Percentiles rank a stretch among this genome's conserved stretches.
Conservation (phyloP, 2,888 invertebrate genomes). For the Dynastes hyllus region DNA sequence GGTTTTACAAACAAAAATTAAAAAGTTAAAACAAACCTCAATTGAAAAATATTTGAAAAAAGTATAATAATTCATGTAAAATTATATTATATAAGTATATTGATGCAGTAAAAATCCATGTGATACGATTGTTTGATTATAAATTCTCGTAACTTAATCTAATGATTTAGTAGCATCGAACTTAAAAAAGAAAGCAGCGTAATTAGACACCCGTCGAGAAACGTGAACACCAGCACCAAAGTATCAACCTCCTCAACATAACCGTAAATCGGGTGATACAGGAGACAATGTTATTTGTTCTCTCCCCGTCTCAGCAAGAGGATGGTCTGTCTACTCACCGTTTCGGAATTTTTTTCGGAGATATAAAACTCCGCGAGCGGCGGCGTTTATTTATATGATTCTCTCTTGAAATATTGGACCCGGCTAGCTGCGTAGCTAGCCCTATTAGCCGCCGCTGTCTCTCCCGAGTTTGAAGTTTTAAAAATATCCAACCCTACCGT, state of each 20-base stretch:
- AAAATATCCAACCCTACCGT: constrained; percentile 66
- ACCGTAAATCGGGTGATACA: constrained; percentile 5
- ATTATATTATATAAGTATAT: too few relatives aligned
- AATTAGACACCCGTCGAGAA: background rate
- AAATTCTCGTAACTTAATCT: constrained; percentile 11
- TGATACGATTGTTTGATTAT: background rate
- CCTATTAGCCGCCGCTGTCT: constrained; percentile 29
- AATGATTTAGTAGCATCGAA: constrained; percentile 3
- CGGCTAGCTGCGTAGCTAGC: constrained; percentile 11
- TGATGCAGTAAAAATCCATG: background rate
- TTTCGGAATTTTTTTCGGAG: constrained; percentile 24
- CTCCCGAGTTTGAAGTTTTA: constrained; percentile 54
- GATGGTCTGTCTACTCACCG: constrained; percentile 6
- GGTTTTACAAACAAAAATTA: too few relatives aligned
- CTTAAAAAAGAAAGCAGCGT: background rate
- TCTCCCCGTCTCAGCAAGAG: background rate
- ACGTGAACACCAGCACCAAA: background rate
- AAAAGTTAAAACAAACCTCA: too few relatives aligned
- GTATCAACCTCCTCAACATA: background rate
- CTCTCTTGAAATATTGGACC: constrained; percentile 44
- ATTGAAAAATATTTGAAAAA: too few relatives aligned
- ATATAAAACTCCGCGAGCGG: constrained; percentile 28
- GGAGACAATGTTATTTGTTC: constrained; percentile 22
- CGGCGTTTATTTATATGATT: constrained; percentile 47
- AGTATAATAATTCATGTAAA: too few relatives aligned